Evolutionary conservation across 2,113 vertebrate genomes (phyloP), one percentile per base, ranked within the genome.

Genomic region (Perca fluviatilis): DNA sequence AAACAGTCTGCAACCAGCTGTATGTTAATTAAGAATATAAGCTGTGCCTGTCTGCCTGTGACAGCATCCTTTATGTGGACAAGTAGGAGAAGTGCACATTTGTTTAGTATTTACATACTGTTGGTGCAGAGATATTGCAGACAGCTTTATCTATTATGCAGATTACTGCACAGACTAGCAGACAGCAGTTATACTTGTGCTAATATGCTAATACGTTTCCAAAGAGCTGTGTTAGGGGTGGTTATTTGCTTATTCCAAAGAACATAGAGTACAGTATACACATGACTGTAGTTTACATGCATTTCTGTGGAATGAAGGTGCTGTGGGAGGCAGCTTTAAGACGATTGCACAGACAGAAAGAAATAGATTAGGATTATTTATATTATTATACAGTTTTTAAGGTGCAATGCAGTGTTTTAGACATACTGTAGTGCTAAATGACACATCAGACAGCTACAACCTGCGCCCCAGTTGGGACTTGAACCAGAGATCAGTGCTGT

Each of bases 71-170:
- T 30, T 53, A 54, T 78, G 73, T 54, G 56, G 69, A 63, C 21
- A 8, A 51, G 6, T 67, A 36, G 33, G 13, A 46, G 66, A 73
- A 80, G 62, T 47, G n/a, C 0, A 54, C n/a, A 88, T 90, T 90
- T 88, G 91, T 77, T 83, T 86, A 40, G 56, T 62, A 74, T 90
- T 90, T 89, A 79, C 85, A 91, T 25, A 36, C 57, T 66, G 74
- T 70, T 33, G 56, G 54, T 73, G 33, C 73, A 60, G 51, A 16
- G 18, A 46, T 71, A 69, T 50, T 43, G 0, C 57, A 63, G 51
- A 50, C 19, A 14, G 40, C 27, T 70, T 57, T 14, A 67, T 51
- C 69, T 40, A 36, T 57, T 56, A 76, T 83, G 65, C 33, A 86
- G 53, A 86, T 82, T 33, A 36, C 70, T 50, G 36, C 21, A 56